Conservation (phyloP, 2,888 invertebrate genomes). For the Cantharis rufa region DNA sequence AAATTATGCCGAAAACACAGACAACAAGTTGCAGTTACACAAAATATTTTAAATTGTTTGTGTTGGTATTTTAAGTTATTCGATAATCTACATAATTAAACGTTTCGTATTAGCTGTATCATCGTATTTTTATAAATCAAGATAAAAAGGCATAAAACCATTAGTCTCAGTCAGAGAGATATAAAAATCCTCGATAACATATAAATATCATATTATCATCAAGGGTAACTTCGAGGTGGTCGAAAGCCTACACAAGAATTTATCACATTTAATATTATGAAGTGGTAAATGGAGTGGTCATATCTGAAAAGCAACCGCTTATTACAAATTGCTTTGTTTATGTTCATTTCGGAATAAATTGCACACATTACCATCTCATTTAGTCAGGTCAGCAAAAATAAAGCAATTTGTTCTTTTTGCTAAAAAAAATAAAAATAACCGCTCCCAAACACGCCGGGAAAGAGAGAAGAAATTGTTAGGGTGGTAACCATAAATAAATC, state of each 20-base stretch:
- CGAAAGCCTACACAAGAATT: neutral
- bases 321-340: slow-evolving; percentile 43
- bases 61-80: neutral
- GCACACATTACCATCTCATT: neutral
- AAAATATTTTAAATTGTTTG: neutral
- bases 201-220: slow-evolving; percentile 1
- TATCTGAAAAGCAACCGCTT: slow-evolving; percentile 47
- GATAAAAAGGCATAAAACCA: slow-evolving; percentile 11
- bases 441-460: slow-evolving; percentile 43
- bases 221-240: slow-evolving; percentile 15
- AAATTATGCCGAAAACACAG: neutral
- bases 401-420: neutral
- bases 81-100: neutral
- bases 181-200: slow-evolving; percentile 7
- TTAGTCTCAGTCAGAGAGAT: slow-evolving; percentile 14
- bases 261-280: slow-evolving; percentile 8
- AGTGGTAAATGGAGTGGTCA: slow-evolving; percentile 1
- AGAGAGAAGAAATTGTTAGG: slow-evolving; percentile 44
- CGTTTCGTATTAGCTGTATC: neutral
- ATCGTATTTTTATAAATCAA: neutral
- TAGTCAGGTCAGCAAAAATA: slow-evolving; percentile 1
- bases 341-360: slow-evolving; percentile 24
- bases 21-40: neutral
- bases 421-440: slow-evolving; percentile 40
- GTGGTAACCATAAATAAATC: slow-evolving; percentile 46